Evolutionary conservation across 2,797 vertebrate species (phyloP), one percentile per base, ranked within the genome.

Genomic region (Cryptoblepharus egeriae): DNA sequence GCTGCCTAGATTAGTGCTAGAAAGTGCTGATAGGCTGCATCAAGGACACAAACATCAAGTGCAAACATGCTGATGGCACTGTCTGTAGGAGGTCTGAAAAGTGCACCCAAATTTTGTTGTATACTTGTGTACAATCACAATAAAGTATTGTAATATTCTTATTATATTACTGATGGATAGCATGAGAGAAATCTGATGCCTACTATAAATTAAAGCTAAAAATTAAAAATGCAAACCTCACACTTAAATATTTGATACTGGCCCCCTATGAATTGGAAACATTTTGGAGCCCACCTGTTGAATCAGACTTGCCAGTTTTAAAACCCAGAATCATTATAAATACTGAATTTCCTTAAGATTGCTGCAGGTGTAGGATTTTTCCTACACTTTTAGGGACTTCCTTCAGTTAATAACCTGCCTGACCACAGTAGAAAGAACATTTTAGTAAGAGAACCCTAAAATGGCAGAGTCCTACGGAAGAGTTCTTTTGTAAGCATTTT

Each of bases 81-180:
- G n/a, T n/a, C n/a, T n/a, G n/a, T n/a, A n/a, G n/a, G n/a, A n/a
- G n/a, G n/a, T n/a, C n/a, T n/a, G n/a, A n/a, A n/a, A n/a, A n/a
- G n/a, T n/a, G n/a, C n/a, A n/a, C n/a, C n/a, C n/a, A n/a, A n/a
- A n/a, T n/a, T n/a, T n/a, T n/a, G n/a, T n/a, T n/a, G n/a, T n/a
- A n/a, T n/a, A n/a, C n/a, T n/a, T n/a, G n/a, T n/a, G n/a, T n/a
- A n/a, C n/a, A n/a, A n/a, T n/a, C n/a, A n/a, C n/a, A n/a, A n/a
- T n/a, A n/a, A n/a, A n/a, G n/a, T n/a, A n/a, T n/a, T n/a, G n/a
- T n/a, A n/a, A n/a, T n/a, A n/a, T n/a, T n/a, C n/a, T n/a, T n/a
- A n/a, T n/a, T n/a, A n/a, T n/a, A n/a, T n/a, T n/a, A 77, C 67
- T 76, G 87, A 77, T 0, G 89, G 69, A 89, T 86, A 86, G 79